Evolutionary conservation across 2,113 vertebrate genomes (phyloP).

Genomic region (Callipepla californica): DNA sequence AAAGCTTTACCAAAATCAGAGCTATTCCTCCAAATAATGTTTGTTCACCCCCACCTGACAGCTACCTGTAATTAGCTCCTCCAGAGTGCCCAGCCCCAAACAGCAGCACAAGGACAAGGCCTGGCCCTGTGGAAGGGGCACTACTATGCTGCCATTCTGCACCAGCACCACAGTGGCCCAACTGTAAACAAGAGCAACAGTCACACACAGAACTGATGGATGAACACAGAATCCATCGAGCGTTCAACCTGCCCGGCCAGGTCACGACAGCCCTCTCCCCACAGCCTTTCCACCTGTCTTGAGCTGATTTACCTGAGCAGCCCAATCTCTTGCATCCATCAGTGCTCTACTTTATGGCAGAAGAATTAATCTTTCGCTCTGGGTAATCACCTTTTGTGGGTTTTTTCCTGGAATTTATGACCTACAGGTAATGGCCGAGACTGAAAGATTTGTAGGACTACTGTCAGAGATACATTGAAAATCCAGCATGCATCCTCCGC

Average conservation of each 20-base stretch:
- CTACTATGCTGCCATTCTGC: neutral
- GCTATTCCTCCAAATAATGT: conserved; percentile 32
- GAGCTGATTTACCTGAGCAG: neutral
- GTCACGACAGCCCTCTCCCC: neutral
- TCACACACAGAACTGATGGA: neutral
- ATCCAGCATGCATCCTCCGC: neutral
- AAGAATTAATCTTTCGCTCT: neutral
- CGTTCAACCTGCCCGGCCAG: neutral
- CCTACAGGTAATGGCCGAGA: neutral
- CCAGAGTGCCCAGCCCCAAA: neutral
- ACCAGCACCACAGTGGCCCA: neutral
- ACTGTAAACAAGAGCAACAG: neutral
- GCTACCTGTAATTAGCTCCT: conserved; percentile 31
- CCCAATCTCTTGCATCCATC: neutral
- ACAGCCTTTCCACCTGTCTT: neutral
- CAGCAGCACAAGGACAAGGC: neutral
- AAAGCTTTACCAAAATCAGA: conserved; percentile 27
- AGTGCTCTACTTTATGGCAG: neutral
- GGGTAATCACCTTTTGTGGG: neutral
- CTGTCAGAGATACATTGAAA: neutral
- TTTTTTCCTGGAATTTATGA: neutral
- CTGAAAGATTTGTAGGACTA: neutral
- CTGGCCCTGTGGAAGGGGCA: neutral
- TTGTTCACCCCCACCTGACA: conserved; percentile 38
- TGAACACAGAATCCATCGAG: neutral